Percentiles rank a stretch among this genome's conserved stretches.
phyloP scores from a whole-genome alignment of 1,140 invertebrate genomes.

The Drosophila takahashii region DNA sequence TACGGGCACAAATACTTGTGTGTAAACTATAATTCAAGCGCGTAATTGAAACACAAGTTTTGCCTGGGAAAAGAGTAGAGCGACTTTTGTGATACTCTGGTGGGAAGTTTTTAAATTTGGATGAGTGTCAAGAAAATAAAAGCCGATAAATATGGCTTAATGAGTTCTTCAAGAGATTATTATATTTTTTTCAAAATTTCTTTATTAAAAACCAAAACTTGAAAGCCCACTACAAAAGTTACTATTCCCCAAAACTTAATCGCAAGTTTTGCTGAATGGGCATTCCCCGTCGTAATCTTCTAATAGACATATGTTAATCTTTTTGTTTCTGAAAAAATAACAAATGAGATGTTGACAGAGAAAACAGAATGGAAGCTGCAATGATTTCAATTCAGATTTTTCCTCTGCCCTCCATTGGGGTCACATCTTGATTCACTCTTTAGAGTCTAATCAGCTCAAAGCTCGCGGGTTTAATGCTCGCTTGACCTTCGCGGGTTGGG shows the following conservation, averaged over 20 bases:
- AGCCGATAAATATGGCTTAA: too few relatives aligned
- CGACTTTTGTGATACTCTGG: neutral
- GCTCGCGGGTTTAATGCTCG: slow-evolving; percentile 5
- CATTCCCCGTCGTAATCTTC: slow-evolving; percentile 12
- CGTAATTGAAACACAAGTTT: slow-evolving; percentile 19
- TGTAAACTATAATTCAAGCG: slow-evolving; percentile 16
- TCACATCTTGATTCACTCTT: slow-evolving; percentile 29
- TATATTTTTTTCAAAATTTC: neutral
- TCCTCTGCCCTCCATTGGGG: slow-evolving; percentile 28
- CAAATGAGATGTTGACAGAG: slow-evolving; percentile 48
- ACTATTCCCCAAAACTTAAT: neutral
- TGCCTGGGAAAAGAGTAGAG: neutral
- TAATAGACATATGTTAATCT: slow-evolving; percentile 42
- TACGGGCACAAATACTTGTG: slow-evolving; percentile 1
- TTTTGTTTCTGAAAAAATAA: slow-evolving; percentile 52
- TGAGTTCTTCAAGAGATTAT: neutral
- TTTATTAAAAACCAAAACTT: too few relatives aligned
- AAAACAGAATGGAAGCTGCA: slow-evolving; percentile 13
- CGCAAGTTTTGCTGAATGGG: neutral
- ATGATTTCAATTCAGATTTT: slow-evolving; percentile 8
- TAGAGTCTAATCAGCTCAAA: slow-evolving; percentile 19
- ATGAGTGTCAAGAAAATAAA: neutral
- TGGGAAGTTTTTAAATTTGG: neutral
- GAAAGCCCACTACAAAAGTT: too few relatives aligned
- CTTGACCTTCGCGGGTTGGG: neutral